Evolutionary conservation across 2,888 invertebrate genomes (phyloP), one percentile per base, ranked within the genome.

Genomic region (Sphaeridia pumilis): DNA sequence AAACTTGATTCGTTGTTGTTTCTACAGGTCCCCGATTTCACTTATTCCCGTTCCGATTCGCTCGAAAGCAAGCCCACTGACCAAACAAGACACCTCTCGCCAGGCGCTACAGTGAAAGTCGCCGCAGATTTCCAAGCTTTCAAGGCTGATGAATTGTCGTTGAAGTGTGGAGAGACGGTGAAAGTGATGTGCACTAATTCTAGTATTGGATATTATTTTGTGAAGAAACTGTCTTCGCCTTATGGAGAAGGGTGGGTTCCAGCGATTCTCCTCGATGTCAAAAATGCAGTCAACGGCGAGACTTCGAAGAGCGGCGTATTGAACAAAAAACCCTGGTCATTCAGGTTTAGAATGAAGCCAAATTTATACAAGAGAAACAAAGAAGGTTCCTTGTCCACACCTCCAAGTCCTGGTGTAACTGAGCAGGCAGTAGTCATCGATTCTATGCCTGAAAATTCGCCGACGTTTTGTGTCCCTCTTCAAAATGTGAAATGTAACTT

Each of bases 391-490:
- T 12, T n/a, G 10, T 21, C 34, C 22, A n/a, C 24, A 22, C n/a
- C 14, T 17, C 17, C 49, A 4, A 14, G 14, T 5, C 4, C 24
- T n/a, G 21, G 5, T 7, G 12, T 24, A 2, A 27, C 35, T 28
- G 52, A 49, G 20, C 41, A 57, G 1, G 63, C 61, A 49, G 58
- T 59, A 51, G 61, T 61, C 3, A 56, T 60, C 48, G 59, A 61
- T 35, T 54, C 58, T 17, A 58, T 58, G 54, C 57, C 57, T 17
- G 66, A 63, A 24, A 54, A 53, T 27, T 42, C 75, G 55, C 81
- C 82, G 27, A 79, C 80, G 68, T 76, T 82, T 52, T 67, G 53
- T 44, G 54, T 75, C 22, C 77, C 78, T 62, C 76, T 76, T 31
- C 70, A 71, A 52, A 80, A 81, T 69, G 71, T 77, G 47, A 74